These are phyloP conservation scores for Eilema griseolum DNA, from an alignment of 2,888 invertebrate species.

Conservation along the genomic window DNA sequence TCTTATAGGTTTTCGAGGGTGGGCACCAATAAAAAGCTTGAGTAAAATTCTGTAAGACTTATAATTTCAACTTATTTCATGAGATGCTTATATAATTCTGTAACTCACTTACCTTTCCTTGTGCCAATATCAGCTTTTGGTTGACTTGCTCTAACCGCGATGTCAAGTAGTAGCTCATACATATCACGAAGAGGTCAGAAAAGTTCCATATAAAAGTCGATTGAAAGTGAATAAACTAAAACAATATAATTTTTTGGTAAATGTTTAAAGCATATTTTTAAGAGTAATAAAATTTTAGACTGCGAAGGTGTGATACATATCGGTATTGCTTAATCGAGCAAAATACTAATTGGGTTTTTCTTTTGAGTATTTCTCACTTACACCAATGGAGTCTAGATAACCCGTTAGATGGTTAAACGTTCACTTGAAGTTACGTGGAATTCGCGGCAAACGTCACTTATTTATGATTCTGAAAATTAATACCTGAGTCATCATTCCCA, in stretches of 20 bases:
- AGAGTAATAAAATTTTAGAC: neutral
- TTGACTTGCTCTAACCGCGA: slow-evolving; percentile 89
- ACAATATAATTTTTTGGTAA: slow-evolving; percentile 28
- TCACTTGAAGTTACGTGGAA: too few relatives aligned
- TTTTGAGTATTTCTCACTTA: too few relatives aligned
- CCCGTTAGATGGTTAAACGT: too few relatives aligned
- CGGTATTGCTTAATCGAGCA: too few relatives aligned
- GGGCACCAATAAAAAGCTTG: neutral
- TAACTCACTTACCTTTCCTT: slow-evolving; percentile 73
- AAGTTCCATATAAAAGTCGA: slow-evolving; percentile 92
- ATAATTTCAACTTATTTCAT: too few relatives aligned
- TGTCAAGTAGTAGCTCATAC: slow-evolving; percentile 90
- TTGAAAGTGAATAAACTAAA: slow-evolving; percentile 87
- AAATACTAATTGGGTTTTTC: too few relatives aligned
- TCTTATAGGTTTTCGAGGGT: neutral
- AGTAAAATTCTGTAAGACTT: too few relatives aligned
- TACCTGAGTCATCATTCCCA: slow-evolving; percentile 75
- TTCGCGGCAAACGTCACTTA: too few relatives aligned
- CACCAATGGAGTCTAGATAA: too few relatives aligned
- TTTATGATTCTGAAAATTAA: neutral
- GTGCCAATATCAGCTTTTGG: slow-evolving; percentile 69
- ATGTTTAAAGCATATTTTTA: neutral
- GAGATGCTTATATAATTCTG: neutral
- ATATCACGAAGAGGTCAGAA: slow-evolving; percentile 91
- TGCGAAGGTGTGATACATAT: too few relatives aligned